Evolutionary conservation across 53 echinoderm and acorn worm genomes (phyloP).

Genomic region (Stichopus horrens): DNA sequence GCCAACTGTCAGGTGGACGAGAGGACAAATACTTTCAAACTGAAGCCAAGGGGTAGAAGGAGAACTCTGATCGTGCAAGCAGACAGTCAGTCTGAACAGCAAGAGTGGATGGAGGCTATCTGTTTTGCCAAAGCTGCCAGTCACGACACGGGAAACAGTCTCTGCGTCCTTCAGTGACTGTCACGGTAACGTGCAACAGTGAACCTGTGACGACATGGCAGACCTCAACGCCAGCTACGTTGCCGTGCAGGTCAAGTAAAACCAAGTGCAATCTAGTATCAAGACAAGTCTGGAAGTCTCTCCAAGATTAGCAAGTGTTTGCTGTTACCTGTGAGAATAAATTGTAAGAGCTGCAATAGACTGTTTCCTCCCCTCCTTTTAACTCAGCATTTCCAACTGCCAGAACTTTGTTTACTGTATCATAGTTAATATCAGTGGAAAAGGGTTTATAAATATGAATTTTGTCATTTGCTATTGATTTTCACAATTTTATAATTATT

Average conservation of each 20-base stretch:
- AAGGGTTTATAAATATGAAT: background rate
- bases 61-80: conserved; percentile 80
- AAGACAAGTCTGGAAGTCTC: too few relatives aligned
- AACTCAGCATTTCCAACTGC: background rate
- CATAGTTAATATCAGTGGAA: background rate
- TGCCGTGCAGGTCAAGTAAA: too few relatives aligned
- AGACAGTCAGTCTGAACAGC: conserved; percentile 67
- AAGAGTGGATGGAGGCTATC: conserved; percentile 94
- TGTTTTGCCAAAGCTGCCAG: conserved; percentile 93
- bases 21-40: conserved; percentile 70
- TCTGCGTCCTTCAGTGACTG: conserved; percentile 78
- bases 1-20: conserved; percentile 69
- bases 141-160: conserved; percentile 66
- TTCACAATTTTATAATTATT: too few relatives aligned
- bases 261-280: too few relatives aligned
- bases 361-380: background rate
- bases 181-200: background rate
- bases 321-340: too few relatives aligned
- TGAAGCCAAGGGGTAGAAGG: conserved; percentile 79
- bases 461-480: too few relatives aligned
- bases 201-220: too few relatives aligned
- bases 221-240: too few relatives aligned
- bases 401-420: background rate
- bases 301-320: too few relatives aligned
- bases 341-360: background rate